Base-by-base conservation (phyloP, 2,797 vertebrate genomes). In the Cercopithecus hamlyni region DNA sequence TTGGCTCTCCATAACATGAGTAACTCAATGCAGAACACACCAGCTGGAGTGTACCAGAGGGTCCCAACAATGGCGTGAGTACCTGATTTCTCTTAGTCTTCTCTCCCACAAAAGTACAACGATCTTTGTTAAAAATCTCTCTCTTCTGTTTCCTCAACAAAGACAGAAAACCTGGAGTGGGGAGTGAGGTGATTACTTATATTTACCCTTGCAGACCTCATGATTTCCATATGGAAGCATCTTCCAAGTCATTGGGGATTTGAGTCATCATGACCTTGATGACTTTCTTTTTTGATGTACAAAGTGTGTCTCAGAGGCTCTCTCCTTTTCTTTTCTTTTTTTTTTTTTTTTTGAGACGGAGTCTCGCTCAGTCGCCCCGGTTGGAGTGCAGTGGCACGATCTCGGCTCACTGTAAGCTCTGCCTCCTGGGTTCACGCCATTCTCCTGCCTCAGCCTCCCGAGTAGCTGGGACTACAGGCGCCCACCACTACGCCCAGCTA, bases 201-300 rank as follows among this genome's bases (percentile, higher is more conserved):
- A 14, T 48, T 91, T 5, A 4, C 1, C 15, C 7, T 43, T 27
- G 17, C 1, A 3, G 22, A 19, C 3, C 17, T 80, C 1, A 2
- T 70, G 43, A 75, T 77, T 64, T 84, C 52, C 61, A 2, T 19
- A 33, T 4, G 0, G 57, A n/a, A 52, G 11, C 17, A 43, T 55
- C 81, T 92, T 70, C 22, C 12, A 58, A 36, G 26, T 52, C 1
- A 12, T 19, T 84, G 26, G n/a, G 1, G 27, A 1, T 43, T 27
- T 43, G 19, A 48, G 79, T 19, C 61, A 67, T 67, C 61, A 13
- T 26, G n/a, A 86, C 19, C 17, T 27, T 33, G 80, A 81, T 57
- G 61, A 5, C 11, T n/a, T 5, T 12, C 27, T 82, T 58, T 36
- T 76, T 27, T 15, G 8, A 85, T 81, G 1, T 7, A 8, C 4